A percentile compares a stretch with the other conserved stretches of the same genome.
phyloP scores from a whole-genome alignment of 1,140 invertebrate genomes.

The Plectrocnemia conspersa region DNA sequence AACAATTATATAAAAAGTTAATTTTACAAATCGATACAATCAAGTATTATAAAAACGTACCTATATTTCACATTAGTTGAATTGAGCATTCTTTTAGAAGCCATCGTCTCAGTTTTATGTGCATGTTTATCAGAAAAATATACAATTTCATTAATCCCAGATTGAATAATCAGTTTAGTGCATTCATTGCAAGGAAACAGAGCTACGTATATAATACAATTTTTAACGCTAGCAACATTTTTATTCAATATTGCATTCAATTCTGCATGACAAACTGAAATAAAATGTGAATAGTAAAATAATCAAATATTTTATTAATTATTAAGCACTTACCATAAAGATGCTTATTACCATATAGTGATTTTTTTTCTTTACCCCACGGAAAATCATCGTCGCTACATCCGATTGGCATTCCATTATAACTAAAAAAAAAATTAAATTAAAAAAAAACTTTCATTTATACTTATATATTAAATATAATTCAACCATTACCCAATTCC shows the following conservation, averaged over 20 bases:
- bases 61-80: constrained; percentile 64
- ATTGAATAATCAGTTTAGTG: constrained; percentile 94
- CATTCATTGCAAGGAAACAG: constrained; percentile 96
- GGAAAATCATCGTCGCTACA: constrained; percentile 86
- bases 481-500: constrained; percentile 63
- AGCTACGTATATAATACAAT: constrained; percentile 80
- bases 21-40: background rate
- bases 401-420: constrained; percentile 91
- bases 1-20: constrained; percentile 38
- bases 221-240: constrained; percentile 69
- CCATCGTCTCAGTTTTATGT: constrained; percentile 61
- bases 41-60: constrained; percentile 35
- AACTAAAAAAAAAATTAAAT: constrained; percentile 47
- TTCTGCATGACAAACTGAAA: constrained; percentile 94
- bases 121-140: constrained; percentile 80
- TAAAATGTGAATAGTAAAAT: constrained; percentile 11
- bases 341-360: constrained; percentile 70
- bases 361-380: constrained; percentile 64
- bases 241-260: constrained; percentile 95
- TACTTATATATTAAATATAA: constrained; percentile 1
- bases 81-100: constrained; percentile 77
- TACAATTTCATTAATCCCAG: constrained; percentile 76
- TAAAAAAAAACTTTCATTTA: background rate
- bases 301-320: constrained; percentile 3
- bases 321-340: constrained; percentile 73